Percentiles rank a stretch among this genome's conserved stretches.
Conservation (phyloP, 2,888 invertebrate species). For the Drosophila siamana region DNA sequence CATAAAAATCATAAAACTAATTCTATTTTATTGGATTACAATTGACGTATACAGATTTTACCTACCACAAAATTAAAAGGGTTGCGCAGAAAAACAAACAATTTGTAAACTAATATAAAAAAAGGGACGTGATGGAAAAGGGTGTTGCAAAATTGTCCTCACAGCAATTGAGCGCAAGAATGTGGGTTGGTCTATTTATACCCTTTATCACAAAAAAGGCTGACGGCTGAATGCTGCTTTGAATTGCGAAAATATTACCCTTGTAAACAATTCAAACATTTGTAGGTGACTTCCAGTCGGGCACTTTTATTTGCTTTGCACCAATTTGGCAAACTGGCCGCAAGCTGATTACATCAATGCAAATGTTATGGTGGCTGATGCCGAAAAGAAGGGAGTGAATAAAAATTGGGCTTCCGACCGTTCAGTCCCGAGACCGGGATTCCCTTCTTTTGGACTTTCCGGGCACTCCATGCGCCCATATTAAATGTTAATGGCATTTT, state of each 20-base stretch:
- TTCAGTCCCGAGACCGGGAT: background rate
- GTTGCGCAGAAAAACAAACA: constrained; percentile 51
- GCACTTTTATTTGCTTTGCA: constrained; percentile 28
- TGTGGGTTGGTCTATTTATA: constrained; percentile 50
- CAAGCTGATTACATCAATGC: constrained; percentile 81
- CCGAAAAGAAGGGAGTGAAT: constrained; percentile 13
- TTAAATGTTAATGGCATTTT: constrained; percentile 56
- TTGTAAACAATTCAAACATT: background rate
- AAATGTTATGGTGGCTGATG: constrained; percentile 59
- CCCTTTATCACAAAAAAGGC: constrained; percentile 1
- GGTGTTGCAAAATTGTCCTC: constrained; percentile 38
- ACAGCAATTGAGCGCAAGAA: constrained; percentile 64
- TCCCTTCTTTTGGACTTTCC: constrained; percentile 2
- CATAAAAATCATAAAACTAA: constrained; percentile 9
- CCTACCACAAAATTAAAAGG: constrained; percentile 59
- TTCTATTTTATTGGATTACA: constrained; percentile 41
- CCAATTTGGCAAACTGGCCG: constrained; percentile 70
- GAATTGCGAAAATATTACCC: background rate
- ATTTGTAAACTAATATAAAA: constrained; percentile 56
- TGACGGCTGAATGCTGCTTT: background rate
- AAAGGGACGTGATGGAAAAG: constrained; percentile 27
- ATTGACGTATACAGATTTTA: constrained; percentile 39
- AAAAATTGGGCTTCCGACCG: constrained; percentile 31
- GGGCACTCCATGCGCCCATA: constrained; percentile 30
- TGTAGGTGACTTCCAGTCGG: constrained; percentile 12